Conservation (phyloP, 2,113 vertebrate genomes). For the Datnioides undecimradiatus region DNA sequence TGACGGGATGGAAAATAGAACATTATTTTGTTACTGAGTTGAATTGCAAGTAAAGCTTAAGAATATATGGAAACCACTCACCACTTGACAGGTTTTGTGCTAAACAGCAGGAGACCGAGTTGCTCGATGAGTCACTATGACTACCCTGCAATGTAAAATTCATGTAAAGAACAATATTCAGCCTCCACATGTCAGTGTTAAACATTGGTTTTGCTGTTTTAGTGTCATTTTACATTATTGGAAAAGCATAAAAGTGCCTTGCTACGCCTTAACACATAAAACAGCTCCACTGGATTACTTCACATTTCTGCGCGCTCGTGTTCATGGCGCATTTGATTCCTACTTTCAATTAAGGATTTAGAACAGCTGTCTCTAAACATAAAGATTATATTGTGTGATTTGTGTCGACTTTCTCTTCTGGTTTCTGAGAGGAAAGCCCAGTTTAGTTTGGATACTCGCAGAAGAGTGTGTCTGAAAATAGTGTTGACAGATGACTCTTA, state of each 20-base stretch:
- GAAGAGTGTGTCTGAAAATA: constrained; percentile 56
- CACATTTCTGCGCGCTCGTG: constrained; percentile 52
- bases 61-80: constrained; percentile 46
- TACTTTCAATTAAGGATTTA: constrained; percentile 81
- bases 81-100: constrained; percentile 69
- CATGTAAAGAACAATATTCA: constrained; percentile 74
- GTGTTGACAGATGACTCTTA: constrained; percentile 63
- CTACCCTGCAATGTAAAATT: constrained; percentile 73
- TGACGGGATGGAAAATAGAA: constrained; percentile 24
- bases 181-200: constrained; percentile 73
- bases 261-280: constrained; percentile 53
- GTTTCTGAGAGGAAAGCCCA: constrained; percentile 39
- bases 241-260: constrained; percentile 73
- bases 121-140: constrained; percentile 72
- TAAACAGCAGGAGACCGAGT: constrained; percentile 66
- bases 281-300: constrained; percentile 74
- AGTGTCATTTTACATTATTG: constrained; percentile 79
- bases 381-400: constrained; percentile 80
- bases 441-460: constrained; percentile 62
- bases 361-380: constrained; percentile 78
- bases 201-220: constrained; percentile 77
- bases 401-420: constrained; percentile 59
- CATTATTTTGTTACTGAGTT: constrained; percentile 19
- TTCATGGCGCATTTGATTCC: constrained; percentile 76
- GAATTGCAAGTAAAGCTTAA: constrained; percentile 44